Evolutionary conservation across 1,140 invertebrate genomes (phyloP).

Genomic region (Sitophilus oryzae): DNA sequence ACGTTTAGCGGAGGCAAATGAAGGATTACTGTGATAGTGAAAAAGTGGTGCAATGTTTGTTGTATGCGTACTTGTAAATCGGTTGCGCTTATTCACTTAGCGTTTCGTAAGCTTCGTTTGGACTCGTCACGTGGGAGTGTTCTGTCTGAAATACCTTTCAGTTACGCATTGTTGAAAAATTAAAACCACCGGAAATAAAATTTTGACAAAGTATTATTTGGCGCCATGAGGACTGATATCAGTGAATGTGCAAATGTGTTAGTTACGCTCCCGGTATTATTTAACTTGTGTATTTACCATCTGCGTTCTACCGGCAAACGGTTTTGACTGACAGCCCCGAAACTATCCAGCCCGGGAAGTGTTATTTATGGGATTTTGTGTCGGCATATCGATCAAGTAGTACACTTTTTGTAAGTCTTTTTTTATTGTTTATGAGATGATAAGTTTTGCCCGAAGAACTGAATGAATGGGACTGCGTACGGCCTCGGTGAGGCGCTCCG

Average conservation of each 20-base stretch:
- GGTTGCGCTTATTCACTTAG: constrained; percentile 13
- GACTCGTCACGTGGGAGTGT: constrained; percentile 40
- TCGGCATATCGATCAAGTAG: constrained; percentile 29
- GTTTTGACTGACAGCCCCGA: constrained; percentile 10
- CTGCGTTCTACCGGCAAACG: constrained; percentile 35
- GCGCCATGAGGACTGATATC: constrained; percentile 1
- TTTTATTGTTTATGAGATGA: constrained; percentile 27
- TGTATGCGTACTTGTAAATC: constrained; percentile 32
- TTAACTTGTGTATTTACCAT: constrained; percentile 26
- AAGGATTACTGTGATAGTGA: constrained; percentile 27
- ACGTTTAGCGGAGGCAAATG: constrained; percentile 6
- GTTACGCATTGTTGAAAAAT: constrained; percentile 11
- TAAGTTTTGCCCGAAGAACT: constrained; percentile 39
- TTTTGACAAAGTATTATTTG: neutral
- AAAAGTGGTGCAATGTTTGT: constrained; percentile 41
- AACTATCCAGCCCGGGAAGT: constrained; percentile 13
- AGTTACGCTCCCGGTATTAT: constrained; percentile 3
- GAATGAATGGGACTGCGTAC: constrained; percentile 58
- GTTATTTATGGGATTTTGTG: constrained; percentile 15
- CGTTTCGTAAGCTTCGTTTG: constrained; percentile 32
- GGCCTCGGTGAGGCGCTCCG: constrained; percentile 52
- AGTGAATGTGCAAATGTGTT: constrained; percentile 3
- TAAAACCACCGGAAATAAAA: constrained; percentile 9
- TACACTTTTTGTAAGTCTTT: constrained; percentile 16
- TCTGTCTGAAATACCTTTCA: constrained; percentile 27